Conservation (phyloP, 1,140 invertebrate genomes). For the Drosophila nigromelanica region DNA sequence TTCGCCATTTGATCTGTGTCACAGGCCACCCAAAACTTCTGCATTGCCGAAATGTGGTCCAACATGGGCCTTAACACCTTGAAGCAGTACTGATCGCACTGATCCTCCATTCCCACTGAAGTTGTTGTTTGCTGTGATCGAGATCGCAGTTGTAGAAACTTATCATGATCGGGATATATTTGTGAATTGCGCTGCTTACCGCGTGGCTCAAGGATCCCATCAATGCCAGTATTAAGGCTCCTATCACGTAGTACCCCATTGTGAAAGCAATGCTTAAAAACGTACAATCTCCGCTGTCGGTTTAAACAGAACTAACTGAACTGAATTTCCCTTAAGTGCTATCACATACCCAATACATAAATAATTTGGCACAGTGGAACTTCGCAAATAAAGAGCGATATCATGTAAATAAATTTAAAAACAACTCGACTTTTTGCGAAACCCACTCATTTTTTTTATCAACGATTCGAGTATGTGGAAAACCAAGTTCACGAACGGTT, state of each 20-base stretch:
- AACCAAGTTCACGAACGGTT: too few species aligned
- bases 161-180: not conserved
- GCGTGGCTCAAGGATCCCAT: not conserved
- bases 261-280: not conserved
- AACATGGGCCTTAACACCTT: conserved; percentile 22
- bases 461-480: too few species aligned
- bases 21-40: conserved; percentile 2
- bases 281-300: not conserved
- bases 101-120: not conserved
- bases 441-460: too few species aligned
- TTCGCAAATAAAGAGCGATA: not conserved
- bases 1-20: not conserved
- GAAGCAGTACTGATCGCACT: conserved; percentile 23
- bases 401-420: too few species aligned
- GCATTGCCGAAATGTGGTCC: conserved; percentile 8
- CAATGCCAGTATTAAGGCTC: not conserved
- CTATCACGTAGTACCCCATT: not conserved
- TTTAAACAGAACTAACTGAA: not conserved
- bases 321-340: not conserved
- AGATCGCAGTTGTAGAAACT: not conserved
- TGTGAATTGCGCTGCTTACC: not conserved
- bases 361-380: not conserved
- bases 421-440: too few species aligned
- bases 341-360: not conserved
- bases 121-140: not conserved